Evolutionary conservation across 1,140 invertebrate species (phyloP).

Genomic region (Sinonovacula constricta): DNA sequence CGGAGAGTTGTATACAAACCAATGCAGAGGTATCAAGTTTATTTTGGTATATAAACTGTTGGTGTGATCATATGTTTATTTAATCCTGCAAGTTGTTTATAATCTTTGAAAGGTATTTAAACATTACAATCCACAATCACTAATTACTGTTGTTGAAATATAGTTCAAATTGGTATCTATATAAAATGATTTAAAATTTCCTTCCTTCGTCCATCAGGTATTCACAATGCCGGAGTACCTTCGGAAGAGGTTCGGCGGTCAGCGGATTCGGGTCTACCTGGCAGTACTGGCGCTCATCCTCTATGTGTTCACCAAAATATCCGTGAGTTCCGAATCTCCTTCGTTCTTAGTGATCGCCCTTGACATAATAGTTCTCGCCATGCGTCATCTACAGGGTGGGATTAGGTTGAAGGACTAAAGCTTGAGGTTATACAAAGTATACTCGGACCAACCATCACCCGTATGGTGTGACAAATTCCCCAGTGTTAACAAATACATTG

Average conservation of each 20-base stretch:
- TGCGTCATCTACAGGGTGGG: no score
- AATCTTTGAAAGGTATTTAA: background rate
- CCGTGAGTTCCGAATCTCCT: constrained; percentile 77
- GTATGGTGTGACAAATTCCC: background rate
- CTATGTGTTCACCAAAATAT: constrained; percentile 84
- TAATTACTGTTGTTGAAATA: background rate
- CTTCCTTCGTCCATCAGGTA: constrained; percentile 73
- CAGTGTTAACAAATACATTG: background rate
- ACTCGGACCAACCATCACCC: background rate
- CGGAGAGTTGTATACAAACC: no score
- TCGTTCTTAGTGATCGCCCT: background rate
- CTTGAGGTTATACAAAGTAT: background rate
- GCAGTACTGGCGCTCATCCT: constrained; percentile 81
- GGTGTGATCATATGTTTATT: no score
- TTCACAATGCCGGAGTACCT: constrained; percentile 84
- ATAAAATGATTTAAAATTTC: background rate
- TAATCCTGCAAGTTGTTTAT: no score
- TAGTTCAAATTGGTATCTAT: background rate
- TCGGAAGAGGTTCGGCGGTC: constrained; percentile 82
- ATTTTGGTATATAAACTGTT: background rate
- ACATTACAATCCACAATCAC: background rate
- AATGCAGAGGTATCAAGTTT: no score
- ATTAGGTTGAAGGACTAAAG: background rate
- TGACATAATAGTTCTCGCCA: no score
- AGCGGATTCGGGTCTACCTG: constrained; percentile 82